Evolutionary conservation across 30 jellyfish, hydroid and myxozoan genomes (phyloP).

Genomic region (Hydra vulgaris): DNA sequence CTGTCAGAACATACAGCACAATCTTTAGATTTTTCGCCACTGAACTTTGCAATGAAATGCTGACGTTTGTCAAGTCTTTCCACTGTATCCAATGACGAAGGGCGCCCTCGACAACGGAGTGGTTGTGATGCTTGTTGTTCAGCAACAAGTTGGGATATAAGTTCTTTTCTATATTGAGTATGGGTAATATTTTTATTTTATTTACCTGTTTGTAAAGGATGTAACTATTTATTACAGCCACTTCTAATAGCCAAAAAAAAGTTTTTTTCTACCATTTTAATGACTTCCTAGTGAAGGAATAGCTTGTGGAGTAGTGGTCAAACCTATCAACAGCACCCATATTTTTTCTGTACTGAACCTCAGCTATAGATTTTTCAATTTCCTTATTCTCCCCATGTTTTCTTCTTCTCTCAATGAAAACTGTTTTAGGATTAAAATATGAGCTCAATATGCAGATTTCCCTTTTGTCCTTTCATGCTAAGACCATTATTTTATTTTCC

Average conservation of each 20-base stretch:
- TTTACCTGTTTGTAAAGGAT: not conserved
- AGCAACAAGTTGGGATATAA: not conserved
- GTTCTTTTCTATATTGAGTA: not conserved
- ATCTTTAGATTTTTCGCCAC: not conserved
- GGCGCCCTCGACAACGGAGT: not conserved
- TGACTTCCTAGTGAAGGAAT: not conserved
- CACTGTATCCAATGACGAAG: not conserved
- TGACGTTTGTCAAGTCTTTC: not conserved
- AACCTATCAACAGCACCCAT: not conserved
- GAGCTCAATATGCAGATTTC: too few relatives aligned
- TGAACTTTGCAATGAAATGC: not conserved
- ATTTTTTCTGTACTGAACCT: not conserved
- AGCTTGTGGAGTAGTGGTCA: not conserved
- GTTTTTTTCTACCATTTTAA: not conserved
- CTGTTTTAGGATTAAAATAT: too few relatives aligned
- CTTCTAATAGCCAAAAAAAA: not conserved
- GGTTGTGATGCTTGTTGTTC: not conserved
- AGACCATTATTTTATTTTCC: too few relatives aligned
- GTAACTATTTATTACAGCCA: not conserved
- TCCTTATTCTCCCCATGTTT: too few relatives aligned
- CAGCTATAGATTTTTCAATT: too few relatives aligned
- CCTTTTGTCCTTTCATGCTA: too few relatives aligned
- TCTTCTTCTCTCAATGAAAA: too few relatives aligned
- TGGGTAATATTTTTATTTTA: not conserved
- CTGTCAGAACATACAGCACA: not conserved